Conservation (phyloP, 2,888 invertebrate species). For the Aporophyla lueneburgensis region DNA sequence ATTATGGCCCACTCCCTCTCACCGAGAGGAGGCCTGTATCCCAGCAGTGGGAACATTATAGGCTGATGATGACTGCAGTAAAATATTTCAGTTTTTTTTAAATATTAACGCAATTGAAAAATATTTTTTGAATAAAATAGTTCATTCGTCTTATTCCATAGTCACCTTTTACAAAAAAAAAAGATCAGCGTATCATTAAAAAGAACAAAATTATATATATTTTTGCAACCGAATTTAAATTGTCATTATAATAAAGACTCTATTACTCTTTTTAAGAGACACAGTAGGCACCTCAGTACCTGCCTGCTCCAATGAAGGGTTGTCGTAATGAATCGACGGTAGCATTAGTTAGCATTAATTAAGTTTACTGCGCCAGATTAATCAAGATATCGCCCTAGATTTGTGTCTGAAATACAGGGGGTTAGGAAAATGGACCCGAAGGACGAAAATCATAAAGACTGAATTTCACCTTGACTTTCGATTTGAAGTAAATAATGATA, state of each 20-base stretch:
- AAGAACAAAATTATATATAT: not conserved
- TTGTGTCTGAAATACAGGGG: constrained; percentile 70
- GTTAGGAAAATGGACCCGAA: constrained; percentile 26
- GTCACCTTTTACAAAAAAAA: not conserved
- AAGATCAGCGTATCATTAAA: not conserved
- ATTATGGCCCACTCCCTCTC: too few relatives aligned
- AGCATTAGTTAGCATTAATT: constrained; percentile 88
- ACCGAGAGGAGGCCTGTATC: too few relatives aligned
- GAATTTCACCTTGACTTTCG: too few relatives aligned
- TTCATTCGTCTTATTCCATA: not conserved
- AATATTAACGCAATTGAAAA: too few relatives aligned
- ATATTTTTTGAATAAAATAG: not conserved
- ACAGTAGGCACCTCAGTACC: not conserved
- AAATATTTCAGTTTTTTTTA: too few relatives aligned
- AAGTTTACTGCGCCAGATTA: constrained; percentile 83
- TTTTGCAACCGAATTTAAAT: not conserved
- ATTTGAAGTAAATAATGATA: too few relatives aligned
- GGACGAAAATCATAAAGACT: not conserved
- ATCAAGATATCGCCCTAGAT: constrained; percentile 78
- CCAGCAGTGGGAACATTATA: too few relatives aligned
- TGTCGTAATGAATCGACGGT: constrained; percentile 76
- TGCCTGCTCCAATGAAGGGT: constrained; percentile 70
- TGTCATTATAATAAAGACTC: not conserved
- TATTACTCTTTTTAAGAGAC: not conserved
- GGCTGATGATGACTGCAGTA: too few relatives aligned